A percentile compares a stretch with the other conserved stretches of the same genome.
These are phyloP conservation scores for Philereme vetulata DNA, from an alignment of 2,888 invertebrate species.

Conservation along the genomic window DNA sequence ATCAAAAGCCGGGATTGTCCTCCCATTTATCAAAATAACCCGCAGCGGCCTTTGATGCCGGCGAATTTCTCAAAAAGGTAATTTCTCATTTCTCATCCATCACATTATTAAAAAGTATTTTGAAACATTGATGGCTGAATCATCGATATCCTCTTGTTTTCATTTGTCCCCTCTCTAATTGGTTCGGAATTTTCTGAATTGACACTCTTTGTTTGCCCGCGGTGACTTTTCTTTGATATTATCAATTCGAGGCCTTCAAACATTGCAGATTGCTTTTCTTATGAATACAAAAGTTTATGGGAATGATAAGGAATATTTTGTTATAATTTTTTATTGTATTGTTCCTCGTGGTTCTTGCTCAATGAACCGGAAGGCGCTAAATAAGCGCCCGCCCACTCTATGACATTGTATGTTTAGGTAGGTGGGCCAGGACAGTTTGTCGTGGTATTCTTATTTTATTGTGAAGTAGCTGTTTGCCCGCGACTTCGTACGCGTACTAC, in stretches of 20 bases:
- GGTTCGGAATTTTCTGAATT: slow-evolving; percentile 24
- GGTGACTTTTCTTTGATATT: slow-evolving; percentile 17
- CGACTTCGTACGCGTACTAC: no score
- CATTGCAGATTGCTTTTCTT: slow-evolving; percentile 21
- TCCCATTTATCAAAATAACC: slow-evolving; percentile 53
- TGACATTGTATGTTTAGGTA: no score
- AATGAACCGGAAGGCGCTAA: no score
- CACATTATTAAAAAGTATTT: slow-evolving; percentile 25
- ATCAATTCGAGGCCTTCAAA: slow-evolving; percentile 18
- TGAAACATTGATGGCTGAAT: slow-evolving; percentile 23
- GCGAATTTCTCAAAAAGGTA: slow-evolving; percentile 39
- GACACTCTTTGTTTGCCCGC: slow-evolving; percentile 25
- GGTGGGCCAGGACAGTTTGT: no score
- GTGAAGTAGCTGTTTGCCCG: no score
- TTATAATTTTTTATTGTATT: slow-evolving; percentile 23
- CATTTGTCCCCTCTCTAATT: slow-evolving; percentile 30
- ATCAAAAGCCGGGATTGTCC: slow-evolving; percentile 34
- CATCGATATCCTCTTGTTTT: slow-evolving; percentile 29
- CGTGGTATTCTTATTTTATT: no score
- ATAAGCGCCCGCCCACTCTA: no score
- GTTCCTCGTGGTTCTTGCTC: not conserved
- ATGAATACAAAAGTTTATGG: slow-evolving; percentile 21
- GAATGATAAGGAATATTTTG: slow-evolving; percentile 26
- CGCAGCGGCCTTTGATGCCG: slow-evolving; percentile 46
- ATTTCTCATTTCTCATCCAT: slow-evolving; percentile 24